Evolutionary conservation across 2,888 invertebrate genomes (phyloP), one percentile per base, ranked within the genome.

Genomic region (Heliconius erato): DNA sequence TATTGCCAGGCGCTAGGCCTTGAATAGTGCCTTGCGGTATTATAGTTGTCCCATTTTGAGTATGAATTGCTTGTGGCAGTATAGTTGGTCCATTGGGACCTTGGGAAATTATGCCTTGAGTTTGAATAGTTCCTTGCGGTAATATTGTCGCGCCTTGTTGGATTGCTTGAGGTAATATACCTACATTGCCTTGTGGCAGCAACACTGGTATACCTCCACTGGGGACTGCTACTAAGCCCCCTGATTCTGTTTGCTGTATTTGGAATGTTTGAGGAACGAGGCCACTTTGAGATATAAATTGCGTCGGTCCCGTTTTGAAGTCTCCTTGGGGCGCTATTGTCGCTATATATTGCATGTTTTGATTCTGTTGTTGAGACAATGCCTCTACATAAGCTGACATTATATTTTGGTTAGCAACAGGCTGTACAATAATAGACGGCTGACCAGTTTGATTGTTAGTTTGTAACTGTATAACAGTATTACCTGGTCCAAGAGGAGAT

Each of bases 331-430:
- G 97, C 0, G 97, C 96, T 83, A 97, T 96, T 0, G 98, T 97
- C 16, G 98, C 97, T 74, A 98, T 97, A 88, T 98, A 98, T 88
- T 98, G 98, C 91, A 98, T 95, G 89, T 97, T 97, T 90, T 97
- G 97, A 82, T 97, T 97, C 81, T 97, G 96, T 86, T 97, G 97
- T 88, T 97, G 97, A 78, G 97, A 97, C 86, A 97, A 95, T 0
- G 97, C 96, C 89, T 97, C 97, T 4, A 97, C 97, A 91, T 97
- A 97, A 26, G 94, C 94, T 3, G 97, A 97, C 95, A 97, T 96
- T 67, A 97, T 95, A 80, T 96, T 96, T 81, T 97, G 96, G 88
- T 96, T 96, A 54, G 93, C 92, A 16, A 97, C 95, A 88, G 97
- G 97, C 89, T 98, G 98, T 2, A 98, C 96, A 86, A 97, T 97